Evolutionary conservation across 1,140 invertebrate species (phyloP).

Genomic region (Magallana angulata): DNA sequence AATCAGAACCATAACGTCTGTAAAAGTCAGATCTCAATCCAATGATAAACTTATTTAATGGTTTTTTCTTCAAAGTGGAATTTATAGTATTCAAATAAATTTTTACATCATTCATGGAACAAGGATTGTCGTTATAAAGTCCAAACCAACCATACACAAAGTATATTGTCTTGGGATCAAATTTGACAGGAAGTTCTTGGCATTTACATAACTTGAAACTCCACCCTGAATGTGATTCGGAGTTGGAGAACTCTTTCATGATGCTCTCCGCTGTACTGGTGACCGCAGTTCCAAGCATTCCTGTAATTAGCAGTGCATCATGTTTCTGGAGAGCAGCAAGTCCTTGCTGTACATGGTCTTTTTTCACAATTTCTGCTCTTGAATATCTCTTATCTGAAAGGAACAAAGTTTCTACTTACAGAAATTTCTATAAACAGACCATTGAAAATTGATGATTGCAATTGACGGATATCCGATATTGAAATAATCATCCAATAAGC

Average conservation of each 20-base stretch:
- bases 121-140: background rate
- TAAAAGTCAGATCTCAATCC: slow-evolving; percentile 11
- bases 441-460: no score
- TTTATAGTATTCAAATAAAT: background rate
- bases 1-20: background rate
- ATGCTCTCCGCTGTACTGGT: slow-evolving; percentile 10
- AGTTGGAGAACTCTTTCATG: background rate
- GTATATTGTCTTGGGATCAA: slow-evolving; percentile 3
- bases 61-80: background rate
- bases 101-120: background rate
- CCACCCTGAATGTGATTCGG: background rate
- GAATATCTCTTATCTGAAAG: background rate
- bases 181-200: slow-evolving; percentile 9
- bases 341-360: background rate
- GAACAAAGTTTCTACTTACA: no score
- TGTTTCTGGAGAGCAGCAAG: background rate
- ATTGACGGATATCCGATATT: no score
- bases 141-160: slow-evolving; percentile 27
- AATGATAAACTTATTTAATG: slow-evolving; percentile 2
- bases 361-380: background rate
- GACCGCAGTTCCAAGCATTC: background rate
- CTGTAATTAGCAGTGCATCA: background rate
- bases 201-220: background rate
- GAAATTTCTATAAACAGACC: no score
- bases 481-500: no score